phyloP scores from a whole-genome alignment of 2,888 invertebrate genomes.

The Dynastes maya region DNA sequence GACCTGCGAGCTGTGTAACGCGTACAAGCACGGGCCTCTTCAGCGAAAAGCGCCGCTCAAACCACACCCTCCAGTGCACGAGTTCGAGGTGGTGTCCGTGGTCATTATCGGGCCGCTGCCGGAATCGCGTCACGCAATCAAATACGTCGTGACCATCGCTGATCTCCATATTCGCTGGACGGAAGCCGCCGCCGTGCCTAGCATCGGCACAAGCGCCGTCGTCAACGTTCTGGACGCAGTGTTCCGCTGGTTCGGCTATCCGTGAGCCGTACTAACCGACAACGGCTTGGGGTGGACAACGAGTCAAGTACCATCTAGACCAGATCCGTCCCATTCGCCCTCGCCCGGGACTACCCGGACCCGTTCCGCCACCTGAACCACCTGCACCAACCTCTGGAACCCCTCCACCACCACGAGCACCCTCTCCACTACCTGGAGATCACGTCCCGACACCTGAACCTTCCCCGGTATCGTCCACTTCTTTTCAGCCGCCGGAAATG shows the following conservation, averaged over 20 bases:
- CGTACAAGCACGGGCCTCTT: not conserved
- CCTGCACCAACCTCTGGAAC: too few species aligned
- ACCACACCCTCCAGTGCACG: not conserved
- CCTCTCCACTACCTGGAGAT: too few species aligned
- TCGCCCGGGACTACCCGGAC: too few species aligned
- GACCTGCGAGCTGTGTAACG: not conserved
- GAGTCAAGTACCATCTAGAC: slow-evolving; percentile 1
- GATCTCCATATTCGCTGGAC: too few species aligned
- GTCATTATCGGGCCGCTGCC: not conserved
- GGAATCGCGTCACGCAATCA: not conserved
- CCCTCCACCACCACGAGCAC: too few species aligned
- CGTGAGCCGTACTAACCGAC: slow-evolving; percentile 46
- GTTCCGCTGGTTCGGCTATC: slow-evolving; percentile 45
- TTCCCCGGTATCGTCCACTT: too few species aligned
- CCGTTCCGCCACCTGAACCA: too few species aligned
- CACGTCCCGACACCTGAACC: too few species aligned
- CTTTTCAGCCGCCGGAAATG: too few species aligned
- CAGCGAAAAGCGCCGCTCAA: not conserved
- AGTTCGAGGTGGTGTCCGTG: not conserved
- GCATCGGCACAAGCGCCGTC: not conserved
- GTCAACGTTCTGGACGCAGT: slow-evolving; percentile 32
- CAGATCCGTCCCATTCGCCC: not conserved
- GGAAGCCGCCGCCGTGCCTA: too few species aligned
- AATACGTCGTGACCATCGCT: too few species aligned
- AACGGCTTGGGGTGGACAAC: slow-evolving; percentile 27